Percentiles rank a stretch among this genome's conserved stretches.
Conservation (phyloP, 2,888 invertebrate species). For the Acleris sparsana region DNA sequence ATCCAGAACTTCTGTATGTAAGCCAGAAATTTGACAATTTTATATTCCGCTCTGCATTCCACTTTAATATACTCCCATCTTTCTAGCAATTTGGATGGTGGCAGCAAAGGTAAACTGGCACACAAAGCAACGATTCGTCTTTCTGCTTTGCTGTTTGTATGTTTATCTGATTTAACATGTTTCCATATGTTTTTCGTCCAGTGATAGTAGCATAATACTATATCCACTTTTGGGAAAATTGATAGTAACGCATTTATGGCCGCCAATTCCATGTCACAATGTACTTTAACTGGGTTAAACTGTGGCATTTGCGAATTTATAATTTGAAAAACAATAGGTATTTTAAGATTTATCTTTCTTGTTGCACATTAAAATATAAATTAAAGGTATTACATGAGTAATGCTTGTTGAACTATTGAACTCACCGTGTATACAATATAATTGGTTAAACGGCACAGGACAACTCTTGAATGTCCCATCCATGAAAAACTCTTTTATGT, state of each 20-base stretch:
- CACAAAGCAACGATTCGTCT: constrained; percentile 13
- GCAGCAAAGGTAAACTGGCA: constrained; percentile 16
- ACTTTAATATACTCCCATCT: constrained; percentile 14
- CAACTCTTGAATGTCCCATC: no score
- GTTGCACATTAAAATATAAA: no score
- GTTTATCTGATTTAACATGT: neutral
- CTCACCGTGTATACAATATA: no score
- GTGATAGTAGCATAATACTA: no score
- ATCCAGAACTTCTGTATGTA: constrained; percentile 14
- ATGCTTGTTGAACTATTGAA: no score
- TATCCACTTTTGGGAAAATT: no score
- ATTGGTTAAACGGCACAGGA: no score
- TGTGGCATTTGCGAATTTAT: constrained; percentile 1
- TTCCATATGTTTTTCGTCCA: no score
- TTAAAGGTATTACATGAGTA: no score
- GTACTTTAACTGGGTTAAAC: constrained; percentile 8
- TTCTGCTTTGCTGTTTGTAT: no score
- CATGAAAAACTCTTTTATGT: no score
- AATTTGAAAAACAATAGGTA: constrained; percentile 4
- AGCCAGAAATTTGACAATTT: constrained; percentile 12
- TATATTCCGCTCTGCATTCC: constrained; percentile 10
- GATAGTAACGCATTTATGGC: neutral
- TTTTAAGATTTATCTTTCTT: neutral
- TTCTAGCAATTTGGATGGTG: constrained; percentile 13
- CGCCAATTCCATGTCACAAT: neutral